Evolutionary conservation across 35 echinoderm and acorn worm genomes (phyloP).

Genomic region (Heliocidaris tuberculata): DNA sequence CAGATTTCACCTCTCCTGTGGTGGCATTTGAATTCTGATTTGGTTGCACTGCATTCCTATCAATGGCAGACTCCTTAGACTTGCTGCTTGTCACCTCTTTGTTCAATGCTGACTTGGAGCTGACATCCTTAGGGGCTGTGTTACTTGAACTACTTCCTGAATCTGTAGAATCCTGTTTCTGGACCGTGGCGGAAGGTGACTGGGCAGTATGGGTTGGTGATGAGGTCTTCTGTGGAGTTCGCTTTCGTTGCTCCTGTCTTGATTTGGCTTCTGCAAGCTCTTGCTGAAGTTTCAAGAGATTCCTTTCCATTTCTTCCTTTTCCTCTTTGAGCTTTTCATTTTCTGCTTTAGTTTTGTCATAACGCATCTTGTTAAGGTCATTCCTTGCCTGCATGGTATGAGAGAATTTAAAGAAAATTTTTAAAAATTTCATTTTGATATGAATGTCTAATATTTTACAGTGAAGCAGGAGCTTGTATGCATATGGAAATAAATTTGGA

Average conservation of each 20-base stretch:
- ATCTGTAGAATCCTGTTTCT: neutral
- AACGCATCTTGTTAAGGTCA: constrained; percentile 70
- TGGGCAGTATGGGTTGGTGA: neutral
- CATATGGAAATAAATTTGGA: no score
- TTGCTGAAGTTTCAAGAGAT: constrained; percentile 33
- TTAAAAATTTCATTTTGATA: neutral
- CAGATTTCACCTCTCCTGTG: neutral
- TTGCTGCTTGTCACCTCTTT: neutral
- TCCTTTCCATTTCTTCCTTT: constrained; percentile 61
- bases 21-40: constrained; percentile 47
- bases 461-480: neutral
- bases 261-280: constrained; percentile 19
- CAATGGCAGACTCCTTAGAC: neutral
- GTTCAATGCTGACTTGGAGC: neutral
- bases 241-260: constrained; percentile 1
- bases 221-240: neutral
- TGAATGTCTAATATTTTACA: neutral
- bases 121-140: neutral
- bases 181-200: neutral
- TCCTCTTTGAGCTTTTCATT: constrained; percentile 67
- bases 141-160: neutral
- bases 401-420: neutral
- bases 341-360: constrained; percentile 56
- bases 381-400: constrained; percentile 42
- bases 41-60: constrained; percentile 16